phyloP scores from a whole-genome alignment of 2,888 invertebrate genomes.

The Gisinianus flammeolus region DNA sequence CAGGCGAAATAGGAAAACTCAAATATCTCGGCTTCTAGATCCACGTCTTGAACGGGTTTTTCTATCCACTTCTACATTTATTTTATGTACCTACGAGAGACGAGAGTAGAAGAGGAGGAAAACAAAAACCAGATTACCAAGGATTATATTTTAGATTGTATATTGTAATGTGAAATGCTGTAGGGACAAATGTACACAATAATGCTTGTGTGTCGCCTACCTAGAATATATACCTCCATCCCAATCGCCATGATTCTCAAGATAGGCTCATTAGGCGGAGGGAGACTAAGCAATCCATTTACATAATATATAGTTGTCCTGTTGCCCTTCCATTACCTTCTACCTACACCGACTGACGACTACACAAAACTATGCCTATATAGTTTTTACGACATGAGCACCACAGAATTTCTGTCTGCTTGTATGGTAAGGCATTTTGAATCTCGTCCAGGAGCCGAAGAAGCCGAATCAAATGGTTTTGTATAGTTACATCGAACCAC shows the following conservation, averaged over 20 bases:
- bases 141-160: too few relatives aligned
- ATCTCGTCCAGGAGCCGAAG: constrained; percentile 36
- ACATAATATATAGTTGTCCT: constrained; percentile 32
- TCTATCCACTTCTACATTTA: too few relatives aligned
- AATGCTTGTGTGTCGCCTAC: too few relatives aligned
- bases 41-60: too few relatives aligned
- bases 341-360: constrained; percentile 31
- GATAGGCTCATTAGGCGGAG: constrained; percentile 35
- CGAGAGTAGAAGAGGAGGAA: too few relatives aligned
- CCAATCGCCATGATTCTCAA: constrained; percentile 32
- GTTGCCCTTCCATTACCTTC: constrained; percentile 19
- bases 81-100: too few relatives aligned
- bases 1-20: too few relatives aligned
- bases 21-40: too few relatives aligned
- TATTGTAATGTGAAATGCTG: too few relatives aligned
- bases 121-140: too few relatives aligned
- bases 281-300: constrained; percentile 34
- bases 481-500: constrained; percentile 21
- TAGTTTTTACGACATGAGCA: constrained; percentile 5
- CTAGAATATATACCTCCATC: constrained; percentile 30
- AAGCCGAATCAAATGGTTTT: constrained; percentile 34
- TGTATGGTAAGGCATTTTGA: constrained; percentile 36
- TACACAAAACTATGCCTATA: constrained; percentile 12
- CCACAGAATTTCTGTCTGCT: constrained; percentile 19
- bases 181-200: too few relatives aligned